Conservation (phyloP, 2,797 vertebrate genomes). For the Zenarchopterus dispar region DNA sequence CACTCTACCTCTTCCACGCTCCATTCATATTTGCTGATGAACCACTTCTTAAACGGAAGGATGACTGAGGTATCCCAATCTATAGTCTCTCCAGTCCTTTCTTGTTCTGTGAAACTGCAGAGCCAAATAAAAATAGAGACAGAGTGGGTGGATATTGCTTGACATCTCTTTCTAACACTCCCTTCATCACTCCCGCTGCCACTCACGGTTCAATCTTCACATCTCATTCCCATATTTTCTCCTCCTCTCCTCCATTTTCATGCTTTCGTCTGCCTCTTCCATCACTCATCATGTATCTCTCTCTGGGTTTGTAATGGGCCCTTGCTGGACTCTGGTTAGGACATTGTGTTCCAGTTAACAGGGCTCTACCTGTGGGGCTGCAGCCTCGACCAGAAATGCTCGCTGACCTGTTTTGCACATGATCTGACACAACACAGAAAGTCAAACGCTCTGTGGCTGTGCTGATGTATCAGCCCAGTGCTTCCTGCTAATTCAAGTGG, state of each 20-base stretch:
- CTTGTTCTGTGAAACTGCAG: conserved; percentile 26
- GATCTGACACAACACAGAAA: conserved; percentile 27
- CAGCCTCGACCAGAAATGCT: conserved; percentile 49
- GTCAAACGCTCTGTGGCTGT: neutral
- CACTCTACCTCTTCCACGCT: neutral
- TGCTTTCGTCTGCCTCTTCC: conserved; percentile 22
- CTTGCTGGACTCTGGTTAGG: conserved; percentile 48
- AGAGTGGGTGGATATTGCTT: conserved; percentile 30
- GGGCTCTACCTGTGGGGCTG: conserved; percentile 56
- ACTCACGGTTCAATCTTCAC: conserved; percentile 49
- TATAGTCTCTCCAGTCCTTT: conserved; percentile 11
- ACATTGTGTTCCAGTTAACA: conserved; percentile 61
- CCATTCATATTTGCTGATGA: neutral
- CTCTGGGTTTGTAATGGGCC: conserved; percentile 27
- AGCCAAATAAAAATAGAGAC: conserved; percentile 30
- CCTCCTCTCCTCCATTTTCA: conserved; percentile 37
- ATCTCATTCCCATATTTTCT: conserved; percentile 51
- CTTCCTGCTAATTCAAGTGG: neutral
- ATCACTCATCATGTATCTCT: conserved; percentile 17
- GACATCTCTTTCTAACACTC: conserved; percentile 31
- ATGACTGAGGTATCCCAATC: conserved; percentile 18
- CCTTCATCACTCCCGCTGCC: conserved; percentile 35
- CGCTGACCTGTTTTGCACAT: conserved; percentile 63
- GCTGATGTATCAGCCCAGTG: conserved; percentile 1
- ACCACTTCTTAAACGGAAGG: conserved; percentile 13